Base-by-base conservation (phyloP, 2,888 invertebrate species). In the Rhorus exstirpatorius region DNA sequence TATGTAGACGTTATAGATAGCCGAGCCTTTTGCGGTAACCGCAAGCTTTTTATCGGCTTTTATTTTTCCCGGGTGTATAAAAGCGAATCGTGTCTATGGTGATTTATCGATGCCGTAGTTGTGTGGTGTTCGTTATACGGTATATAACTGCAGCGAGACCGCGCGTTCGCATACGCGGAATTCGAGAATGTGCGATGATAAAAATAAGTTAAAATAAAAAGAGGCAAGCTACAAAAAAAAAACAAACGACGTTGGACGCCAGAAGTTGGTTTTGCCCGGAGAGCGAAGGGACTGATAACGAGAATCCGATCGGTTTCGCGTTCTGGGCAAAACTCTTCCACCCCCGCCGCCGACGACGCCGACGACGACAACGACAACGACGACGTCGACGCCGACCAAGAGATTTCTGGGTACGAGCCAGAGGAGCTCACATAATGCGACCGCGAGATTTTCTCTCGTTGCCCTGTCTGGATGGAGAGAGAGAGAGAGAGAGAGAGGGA, bases 231-330 rank as follows among this genome's bases (percentile, higher is more conserved):
- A n/a, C n/a, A n/a, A 41, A 44, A 75, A 35, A 46, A 58, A 81
- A 81, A 78, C 71, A 67, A 44, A 41, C 60, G 49, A 68, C 61
- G 44, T 67, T 72, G 71, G 67, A 81, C 78, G 81, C 81, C 81
- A 78, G 63, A 83, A 78, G 77, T 81, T 67, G 81, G 67, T 72
- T 83, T 83, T 68, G 44, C 67, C 31, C 44, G 65, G 51, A 70
- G 80, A 75, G 63, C 65, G 67, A 63, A 68, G 67, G 83, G 75
- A 81, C 79, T 83, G 83, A 81, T 84, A 84, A 84, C 83, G 79
- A 84, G 84, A 76, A 83, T 72, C 81, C 76, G 81, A 84, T 84
- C 83, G 75, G 83, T 79, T 84, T 81, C 71, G 78, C 79, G 77
- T 79, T 70, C 75, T 76, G 49, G 58, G 63, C 61, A 71, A 71